Conservation (phyloP, 1,140 invertebrate genomes). For the Aplysia californica region DNA sequence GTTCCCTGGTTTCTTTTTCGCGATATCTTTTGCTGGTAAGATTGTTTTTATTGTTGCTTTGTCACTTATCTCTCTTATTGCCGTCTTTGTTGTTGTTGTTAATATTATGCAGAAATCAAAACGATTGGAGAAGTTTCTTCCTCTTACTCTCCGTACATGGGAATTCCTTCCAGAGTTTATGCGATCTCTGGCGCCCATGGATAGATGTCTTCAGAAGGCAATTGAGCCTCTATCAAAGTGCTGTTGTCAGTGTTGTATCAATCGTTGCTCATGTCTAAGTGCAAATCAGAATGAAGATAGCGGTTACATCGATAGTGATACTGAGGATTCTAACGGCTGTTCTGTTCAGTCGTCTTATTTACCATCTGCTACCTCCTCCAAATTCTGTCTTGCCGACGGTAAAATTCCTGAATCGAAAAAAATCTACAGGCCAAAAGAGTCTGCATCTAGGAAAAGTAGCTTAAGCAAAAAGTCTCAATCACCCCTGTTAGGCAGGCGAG, state of each 20-base stretch:
- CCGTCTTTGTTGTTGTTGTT: constrained; percentile 62
- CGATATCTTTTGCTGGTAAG: constrained; percentile 60
- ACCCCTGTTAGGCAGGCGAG: too few relatives aligned
- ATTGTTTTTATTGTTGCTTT: constrained; percentile 50
- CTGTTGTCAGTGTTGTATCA: constrained; percentile 22
- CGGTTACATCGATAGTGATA: constrained; percentile 20
- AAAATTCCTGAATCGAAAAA: background rate
- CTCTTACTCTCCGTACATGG: constrained; percentile 68
- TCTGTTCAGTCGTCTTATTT: constrained; percentile 5
- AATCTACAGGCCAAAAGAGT: constrained; percentile 12
- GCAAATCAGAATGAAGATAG: background rate
- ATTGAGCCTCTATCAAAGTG: background rate
- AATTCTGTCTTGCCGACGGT: background rate
- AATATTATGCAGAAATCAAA: constrained; percentile 66
- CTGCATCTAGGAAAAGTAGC: constrained; percentile 9
- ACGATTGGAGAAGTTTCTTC: constrained; percentile 59
- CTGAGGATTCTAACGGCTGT: constrained; percentile 7
- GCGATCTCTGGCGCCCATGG: constrained; percentile 67
- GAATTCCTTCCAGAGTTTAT: constrained; percentile 70
- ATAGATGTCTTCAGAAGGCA: constrained; percentile 15
- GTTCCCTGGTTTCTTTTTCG: constrained; percentile 69
- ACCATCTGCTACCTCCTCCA: constrained; percentile 13
- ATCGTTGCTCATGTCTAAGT: constrained; percentile 22
- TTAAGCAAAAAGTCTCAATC: constrained; percentile 6
- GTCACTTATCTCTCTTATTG: constrained; percentile 42